Evolutionary conservation across 2,113 vertebrate species (phyloP), one percentile per base, ranked within the genome.

Genomic region (Crypturellus undulatus): DNA sequence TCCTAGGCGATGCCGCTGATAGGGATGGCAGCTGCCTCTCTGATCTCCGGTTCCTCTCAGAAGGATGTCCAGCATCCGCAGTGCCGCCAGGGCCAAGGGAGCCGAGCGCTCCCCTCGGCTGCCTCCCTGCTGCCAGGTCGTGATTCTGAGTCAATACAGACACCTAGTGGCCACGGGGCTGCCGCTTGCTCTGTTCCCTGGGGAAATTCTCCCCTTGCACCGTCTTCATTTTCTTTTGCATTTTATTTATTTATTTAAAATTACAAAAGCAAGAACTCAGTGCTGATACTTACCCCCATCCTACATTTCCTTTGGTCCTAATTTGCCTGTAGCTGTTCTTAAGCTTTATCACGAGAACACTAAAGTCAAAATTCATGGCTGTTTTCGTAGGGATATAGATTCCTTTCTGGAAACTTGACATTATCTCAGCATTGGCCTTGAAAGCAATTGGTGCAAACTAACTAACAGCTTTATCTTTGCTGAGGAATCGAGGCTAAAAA

Each of bases 401-500:
- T 86, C 59, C 16, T 19, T 68, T 65, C 69, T 96, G 92, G 87
- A 97, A 96, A 67, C 47, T 34, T 6, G 45, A 18, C 12, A 17
- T 90, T 84, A 75, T 81, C 94, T 92, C 84, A 36, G 82, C 59
- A 9, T 49, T 96, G 92, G 92, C 88, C 42, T 91, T 38, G 86
- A 89, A 96, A 97, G 67, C 19, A 82, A 43, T 87, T 58, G 87
- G 79, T 96, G 92, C 87, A 91, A 92, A 6, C 43, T 17, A 43
- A 82, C 51, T 68, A 93, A 95, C 82, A 82, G 5, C 76, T 96
- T 94, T 78, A 75, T 80, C 96, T 77, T 78, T 10, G 24, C 89
- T 16, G 22, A 64, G 28, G 80, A 95, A 94, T 45, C 43, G 85
- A 97, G 94, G 91, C 93, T 93, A 84, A 96, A 97, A 97, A 90